Evolutionary conservation across 2,888 invertebrate species (phyloP).

Genomic region (Amphipoea oculea): DNA sequence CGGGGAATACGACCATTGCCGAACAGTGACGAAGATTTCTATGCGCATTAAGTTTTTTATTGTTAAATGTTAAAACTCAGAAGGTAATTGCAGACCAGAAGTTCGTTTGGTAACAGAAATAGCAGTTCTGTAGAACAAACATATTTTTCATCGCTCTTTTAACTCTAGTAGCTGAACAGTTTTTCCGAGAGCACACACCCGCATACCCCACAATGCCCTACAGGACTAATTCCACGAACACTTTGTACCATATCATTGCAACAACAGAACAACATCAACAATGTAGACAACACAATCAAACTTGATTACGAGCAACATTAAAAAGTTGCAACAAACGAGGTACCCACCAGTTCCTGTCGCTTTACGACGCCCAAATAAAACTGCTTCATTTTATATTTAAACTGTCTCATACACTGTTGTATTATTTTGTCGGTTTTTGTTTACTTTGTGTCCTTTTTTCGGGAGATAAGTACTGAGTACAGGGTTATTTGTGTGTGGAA

Average conservation of each 20-base stretch:
- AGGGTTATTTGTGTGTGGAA: conserved; percentile 13
- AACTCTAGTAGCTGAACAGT: background rate
- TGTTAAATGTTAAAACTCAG: too few relatives aligned
- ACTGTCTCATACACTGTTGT: conserved; percentile 56
- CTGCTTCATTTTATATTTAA: conserved; percentile 62
- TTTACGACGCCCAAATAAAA: conserved; percentile 57
- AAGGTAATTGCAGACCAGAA: background rate
- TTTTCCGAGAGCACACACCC: background rate
- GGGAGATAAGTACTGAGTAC: conserved; percentile 43
- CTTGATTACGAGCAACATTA: conserved; percentile 60
- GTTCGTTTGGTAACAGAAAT: background rate
- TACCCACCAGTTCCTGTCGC: conserved; percentile 16
- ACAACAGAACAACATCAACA: conserved; percentile 46
- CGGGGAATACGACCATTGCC: too few relatives aligned
- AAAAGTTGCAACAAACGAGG: conserved; percentile 56
- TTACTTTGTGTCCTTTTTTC: conserved; percentile 47
- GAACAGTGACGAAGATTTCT: too few relatives aligned
- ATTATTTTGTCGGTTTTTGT: conserved; percentile 34
- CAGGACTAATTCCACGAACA: conserved; percentile 18
- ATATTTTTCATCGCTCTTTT: too few relatives aligned
- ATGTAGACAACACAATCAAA: conserved; percentile 63
- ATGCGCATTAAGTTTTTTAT: too few relatives aligned
- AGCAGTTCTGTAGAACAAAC: background rate
- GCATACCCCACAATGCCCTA: background rate
- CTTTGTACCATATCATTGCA: conserved; percentile 29